phyloP scores from a whole-genome alignment of 35 echinoderm and acorn worm species.

The Lytechinus variegatus region DNA sequence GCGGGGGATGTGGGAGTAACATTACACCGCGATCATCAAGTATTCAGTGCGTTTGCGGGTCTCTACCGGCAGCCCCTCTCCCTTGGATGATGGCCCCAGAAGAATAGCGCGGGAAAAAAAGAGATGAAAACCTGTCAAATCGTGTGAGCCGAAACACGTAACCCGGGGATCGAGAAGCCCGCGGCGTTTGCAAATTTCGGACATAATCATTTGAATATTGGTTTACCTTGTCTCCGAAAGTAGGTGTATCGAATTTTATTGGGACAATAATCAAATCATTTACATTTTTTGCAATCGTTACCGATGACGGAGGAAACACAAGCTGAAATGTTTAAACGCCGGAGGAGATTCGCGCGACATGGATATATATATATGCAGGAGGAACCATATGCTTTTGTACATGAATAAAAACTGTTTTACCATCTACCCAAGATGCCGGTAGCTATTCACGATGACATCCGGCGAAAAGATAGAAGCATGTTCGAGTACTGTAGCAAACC shows the following conservation, averaged over 20 bases:
- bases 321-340: too few species aligned
- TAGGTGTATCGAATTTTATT: conserved; percentile 14
- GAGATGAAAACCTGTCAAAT: neutral
- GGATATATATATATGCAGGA: too few species aligned
- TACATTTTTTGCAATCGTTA: neutral
- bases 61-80: neutral
- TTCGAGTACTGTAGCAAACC: too few species aligned
- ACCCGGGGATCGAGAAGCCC: neutral
- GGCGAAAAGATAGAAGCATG: too few species aligned
- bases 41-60: neutral
- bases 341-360: too few species aligned
- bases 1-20: neutral
- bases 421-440: too few species aligned
- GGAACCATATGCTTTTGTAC: too few species aligned
- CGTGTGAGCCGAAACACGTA: neutral
- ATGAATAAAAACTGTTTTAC: too few species aligned
- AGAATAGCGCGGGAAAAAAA: neutral
- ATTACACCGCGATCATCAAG: neutral
- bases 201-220: neutral
- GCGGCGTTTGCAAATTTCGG: neutral
- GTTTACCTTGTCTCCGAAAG: neutral
- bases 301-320: neutral
- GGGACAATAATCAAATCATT: conserved; percentile 4
- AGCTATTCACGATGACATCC: too few species aligned
- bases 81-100: neutral